Evolutionary conservation across 2,888 invertebrate species (phyloP), one percentile per base, ranked within the genome.

Genomic region (Punctoribates punctum): DNA sequence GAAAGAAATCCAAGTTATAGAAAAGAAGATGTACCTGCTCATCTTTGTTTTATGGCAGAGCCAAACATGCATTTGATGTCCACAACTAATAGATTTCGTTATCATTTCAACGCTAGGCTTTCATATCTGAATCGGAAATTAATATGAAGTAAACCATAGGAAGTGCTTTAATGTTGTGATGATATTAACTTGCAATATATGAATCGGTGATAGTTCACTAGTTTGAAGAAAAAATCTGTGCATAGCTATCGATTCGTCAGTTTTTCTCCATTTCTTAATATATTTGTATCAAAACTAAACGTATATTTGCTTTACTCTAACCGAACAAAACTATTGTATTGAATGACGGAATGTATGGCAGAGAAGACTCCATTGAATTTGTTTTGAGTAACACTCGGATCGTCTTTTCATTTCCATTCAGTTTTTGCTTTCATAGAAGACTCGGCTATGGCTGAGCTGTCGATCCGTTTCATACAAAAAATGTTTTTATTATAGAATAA

Each of bases 101-200:
- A 20, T 70, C 70, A 70, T 8, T 70, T 70, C 70, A 70, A 42
- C 46, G 70, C 29, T 70, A 42, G 38, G 20, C 20, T 70, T 42
- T 42, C 34, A 70, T 70, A 70, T 42, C 70, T 42, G 38, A 70
- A 70, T 38, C 70, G 70, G 70, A 70, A 70, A 38, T 70, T 70
- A 70, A 70, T 70, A 38, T 70, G 70, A 70, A 70, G 42, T 70
- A 70, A 70, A 46, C 65, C 70, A 23, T 17, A 70, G 70, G 70
- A 70, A 70, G 23, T 70, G 70, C 23, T 57, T 8, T 23, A 23
- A 23, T 70, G 38, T 42, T 11, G 27, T 34, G 34, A 62, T 27
- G 27, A 27, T 62, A 62, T 62, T 62, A 62, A 27, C 27, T 20
- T 60, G 20, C 20, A 51, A 57, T 57, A 54, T 60, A 62, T 42